Evolutionary conservation across 2,888 invertebrate species (phyloP).

Genomic region (Thelaira solivaga): DNA sequence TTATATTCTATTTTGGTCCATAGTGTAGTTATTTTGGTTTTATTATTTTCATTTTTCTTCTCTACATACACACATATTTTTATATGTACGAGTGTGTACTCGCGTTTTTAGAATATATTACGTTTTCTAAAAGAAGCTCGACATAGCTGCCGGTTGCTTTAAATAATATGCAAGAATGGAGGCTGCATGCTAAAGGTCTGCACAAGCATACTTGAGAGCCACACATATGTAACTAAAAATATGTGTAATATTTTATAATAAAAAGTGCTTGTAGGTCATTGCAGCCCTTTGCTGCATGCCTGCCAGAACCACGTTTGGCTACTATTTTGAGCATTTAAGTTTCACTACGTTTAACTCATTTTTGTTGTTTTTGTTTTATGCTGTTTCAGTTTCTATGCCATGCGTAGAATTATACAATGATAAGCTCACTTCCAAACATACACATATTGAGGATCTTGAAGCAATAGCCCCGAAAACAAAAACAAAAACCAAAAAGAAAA

Average conservation of each 20-base stretch:
- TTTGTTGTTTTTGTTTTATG: neutral
- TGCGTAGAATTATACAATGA: conserved; percentile 19
- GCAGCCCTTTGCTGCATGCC: too few species aligned
- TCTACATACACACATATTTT: neutral
- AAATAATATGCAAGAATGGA: conserved; percentile 60
- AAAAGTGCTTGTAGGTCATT: too few species aligned
- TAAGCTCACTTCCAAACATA: neutral
- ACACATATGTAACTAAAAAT: too few species aligned
- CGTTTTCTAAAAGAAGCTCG: conserved; percentile 48
- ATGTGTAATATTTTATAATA: too few species aligned
- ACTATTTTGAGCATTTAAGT: conserved; percentile 26
- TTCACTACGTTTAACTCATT: neutral
- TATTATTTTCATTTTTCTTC: neutral
- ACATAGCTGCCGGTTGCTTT: conserved; percentile 54
- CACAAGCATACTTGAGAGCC: too few species aligned
- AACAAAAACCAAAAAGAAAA: conserved; percentile 13
- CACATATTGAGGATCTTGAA: conserved; percentile 12
- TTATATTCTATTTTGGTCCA: neutral
- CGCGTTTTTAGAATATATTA: neutral
- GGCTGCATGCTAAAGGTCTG: too few species aligned
- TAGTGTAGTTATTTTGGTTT: neutral
- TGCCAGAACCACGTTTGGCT: conserved; percentile 52
- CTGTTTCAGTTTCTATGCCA: conserved; percentile 26
- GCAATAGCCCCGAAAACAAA: conserved; percentile 14
- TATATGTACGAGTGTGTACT: neutral